phyloP scores from a whole-genome alignment of 2,797 vertebrate genomes.

The Dendrocincla tyrannina region DNA sequence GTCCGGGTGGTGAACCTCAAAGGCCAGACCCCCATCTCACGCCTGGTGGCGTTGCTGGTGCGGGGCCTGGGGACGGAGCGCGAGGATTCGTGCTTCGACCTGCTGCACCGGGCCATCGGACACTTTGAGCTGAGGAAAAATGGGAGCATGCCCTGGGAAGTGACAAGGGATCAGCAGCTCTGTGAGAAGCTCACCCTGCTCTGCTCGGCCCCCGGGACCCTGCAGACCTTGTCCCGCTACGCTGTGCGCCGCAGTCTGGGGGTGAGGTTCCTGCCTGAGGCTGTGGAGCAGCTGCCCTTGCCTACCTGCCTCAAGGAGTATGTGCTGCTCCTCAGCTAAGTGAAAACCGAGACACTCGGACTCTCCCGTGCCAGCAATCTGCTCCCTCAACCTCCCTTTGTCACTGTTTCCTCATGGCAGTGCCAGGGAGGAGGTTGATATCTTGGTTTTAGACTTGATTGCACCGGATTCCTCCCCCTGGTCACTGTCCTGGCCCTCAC shows the following conservation, averaged over 20 bases:
- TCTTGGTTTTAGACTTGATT: not conserved
- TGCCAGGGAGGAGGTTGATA: too few relatives aligned
- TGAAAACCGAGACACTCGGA: not conserved
- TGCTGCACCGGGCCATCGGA: constrained; percentile 88
- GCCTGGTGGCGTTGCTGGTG: constrained; percentile 89
- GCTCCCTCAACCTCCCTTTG: not conserved
- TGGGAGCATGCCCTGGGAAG: constrained; percentile 88
- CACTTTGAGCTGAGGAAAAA: constrained; percentile 87
- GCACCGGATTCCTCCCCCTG: not conserved
- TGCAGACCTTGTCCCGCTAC: constrained; percentile 88
- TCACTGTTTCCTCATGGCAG: too few relatives aligned
- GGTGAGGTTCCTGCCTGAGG: constrained; percentile 86
- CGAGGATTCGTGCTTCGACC: constrained; percentile 92
- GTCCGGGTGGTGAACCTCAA: constrained; percentile 91
- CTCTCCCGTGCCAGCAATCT: too few relatives aligned
- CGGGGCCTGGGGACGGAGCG: constrained; percentile 90
- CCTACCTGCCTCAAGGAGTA: constrained; percentile 83
- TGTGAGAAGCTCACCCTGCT: constrained; percentile 85
- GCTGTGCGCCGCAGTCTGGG: constrained; percentile 88
- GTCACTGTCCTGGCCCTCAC: not conserved
- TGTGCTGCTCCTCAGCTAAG: not conserved
- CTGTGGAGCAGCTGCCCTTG: constrained; percentile 90
- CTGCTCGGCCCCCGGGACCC: constrained; percentile 84
- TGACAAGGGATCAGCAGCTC: constrained; percentile 88
- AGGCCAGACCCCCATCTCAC: constrained; percentile 91